A percentile compares a stretch with the other conserved stretches of the same genome.
These are phyloP conservation scores for Rhyacophila evoluta DNA, from an alignment of 2,888 invertebrate species.

Conservation along the genomic window DNA sequence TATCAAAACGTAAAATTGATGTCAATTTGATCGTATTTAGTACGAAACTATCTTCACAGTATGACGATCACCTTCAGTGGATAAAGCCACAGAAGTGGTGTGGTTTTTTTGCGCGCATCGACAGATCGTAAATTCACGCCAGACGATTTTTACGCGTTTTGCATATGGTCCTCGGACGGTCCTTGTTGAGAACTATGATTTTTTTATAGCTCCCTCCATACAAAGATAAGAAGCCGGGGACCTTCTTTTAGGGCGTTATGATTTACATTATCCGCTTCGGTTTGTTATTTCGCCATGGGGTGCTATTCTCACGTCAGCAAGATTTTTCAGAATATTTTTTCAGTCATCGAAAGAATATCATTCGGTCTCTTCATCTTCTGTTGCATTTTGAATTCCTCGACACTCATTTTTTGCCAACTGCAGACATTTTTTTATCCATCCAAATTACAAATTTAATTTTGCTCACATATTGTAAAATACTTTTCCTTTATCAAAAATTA, in stretches of 20 bases:
- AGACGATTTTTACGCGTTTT: constrained; percentile 51
- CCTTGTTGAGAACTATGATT: constrained; percentile 42
- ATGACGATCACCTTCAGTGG: background rate
- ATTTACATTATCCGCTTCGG: constrained; percentile 34
- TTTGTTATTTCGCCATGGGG: background rate
- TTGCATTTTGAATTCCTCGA: too few species aligned
- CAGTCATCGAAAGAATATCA: background rate
- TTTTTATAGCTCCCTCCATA: constrained; percentile 48
- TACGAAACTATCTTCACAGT: too few species aligned
- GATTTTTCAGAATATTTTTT: background rate
- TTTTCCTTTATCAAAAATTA: too few species aligned
- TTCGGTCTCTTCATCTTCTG: too few species aligned
- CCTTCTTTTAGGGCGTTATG: constrained; percentile 23
- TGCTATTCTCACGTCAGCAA: constrained; percentile 8
- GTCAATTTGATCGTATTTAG: too few species aligned
- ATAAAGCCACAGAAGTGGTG: background rate
- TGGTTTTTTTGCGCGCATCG: constrained; percentile 38
- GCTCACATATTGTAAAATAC: too few species aligned
- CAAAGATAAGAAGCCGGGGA: constrained; percentile 33
- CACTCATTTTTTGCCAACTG: too few species aligned
- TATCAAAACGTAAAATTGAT: too few species aligned
- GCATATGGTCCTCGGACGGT: constrained; percentile 47
- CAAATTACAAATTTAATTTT: too few species aligned
- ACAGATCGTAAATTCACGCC: constrained; percentile 51
- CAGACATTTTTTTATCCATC: too few species aligned